phyloP scores from a whole-genome alignment of 2,113 vertebrate species.

The Eclectus roratus region DNA sequence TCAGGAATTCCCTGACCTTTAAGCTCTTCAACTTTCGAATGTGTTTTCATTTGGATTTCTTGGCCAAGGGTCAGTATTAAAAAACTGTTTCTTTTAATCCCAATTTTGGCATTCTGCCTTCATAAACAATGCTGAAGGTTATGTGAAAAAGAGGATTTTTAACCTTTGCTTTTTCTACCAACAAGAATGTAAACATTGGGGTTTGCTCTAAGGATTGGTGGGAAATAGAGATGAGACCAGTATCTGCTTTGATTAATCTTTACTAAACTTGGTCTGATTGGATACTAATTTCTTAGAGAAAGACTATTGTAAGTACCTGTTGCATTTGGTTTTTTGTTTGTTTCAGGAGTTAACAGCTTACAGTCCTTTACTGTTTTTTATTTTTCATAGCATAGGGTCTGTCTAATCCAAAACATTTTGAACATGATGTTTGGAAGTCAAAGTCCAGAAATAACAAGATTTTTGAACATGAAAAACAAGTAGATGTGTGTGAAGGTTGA shows the following conservation, averaged over 20 bases:
- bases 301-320: neutral
- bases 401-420: neutral
- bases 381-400: neutral
- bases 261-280: neutral
- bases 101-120: neutral
- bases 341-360: neutral
- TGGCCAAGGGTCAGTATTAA: neutral
- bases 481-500: neutral
- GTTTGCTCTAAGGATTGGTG: neutral
- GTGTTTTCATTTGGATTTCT: neutral
- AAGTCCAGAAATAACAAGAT: neutral
- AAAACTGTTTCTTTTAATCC: neutral
- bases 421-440: neutral
- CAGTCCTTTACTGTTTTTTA: neutral
- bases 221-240: neutral
- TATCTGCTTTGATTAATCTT: neutral
- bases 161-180: neutral
- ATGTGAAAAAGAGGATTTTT: neutral
- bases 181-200: neutral
- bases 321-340: neutral
- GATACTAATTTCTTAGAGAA: neutral
- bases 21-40: neutral
- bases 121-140: neutral
- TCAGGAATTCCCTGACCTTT: neutral
- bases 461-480: neutral